phyloP scores from a whole-genome alignment of 64 coral and sea anemone genomes.

The Stichodactyla helianthus region DNA sequence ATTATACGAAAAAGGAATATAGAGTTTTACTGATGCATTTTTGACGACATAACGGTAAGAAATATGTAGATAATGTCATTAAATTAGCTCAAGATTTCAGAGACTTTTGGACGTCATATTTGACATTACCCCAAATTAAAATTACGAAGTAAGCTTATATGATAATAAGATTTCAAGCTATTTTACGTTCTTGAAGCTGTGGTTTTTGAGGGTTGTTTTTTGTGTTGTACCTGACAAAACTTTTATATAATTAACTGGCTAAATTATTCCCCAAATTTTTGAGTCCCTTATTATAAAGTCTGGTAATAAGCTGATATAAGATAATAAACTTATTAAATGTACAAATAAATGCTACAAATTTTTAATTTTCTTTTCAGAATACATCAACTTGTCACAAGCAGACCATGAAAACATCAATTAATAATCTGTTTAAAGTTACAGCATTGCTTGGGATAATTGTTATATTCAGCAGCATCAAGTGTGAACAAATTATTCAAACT shows the following conservation, averaged over 20 bases:
- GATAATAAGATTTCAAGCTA: neutral
- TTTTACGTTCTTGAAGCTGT: neutral
- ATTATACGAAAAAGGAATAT: neutral
- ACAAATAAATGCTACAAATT: neutral
- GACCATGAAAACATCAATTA: neutral
- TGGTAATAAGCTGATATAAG: too few relatives aligned
- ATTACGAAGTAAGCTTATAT: neutral
- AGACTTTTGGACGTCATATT: neutral
- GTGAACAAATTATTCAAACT: constrained; percentile 82
- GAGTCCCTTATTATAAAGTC: too few relatives aligned
- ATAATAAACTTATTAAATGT: too few relatives aligned
- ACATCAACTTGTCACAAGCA: neutral
- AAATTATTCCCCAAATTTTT: too few relatives aligned
- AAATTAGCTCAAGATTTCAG: neutral
- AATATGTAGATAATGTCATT: neutral
- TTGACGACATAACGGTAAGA: neutral
- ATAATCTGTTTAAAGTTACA: neutral
- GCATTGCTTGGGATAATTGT: neutral
- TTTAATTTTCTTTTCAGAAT: neutral
- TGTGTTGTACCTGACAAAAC: neutral
- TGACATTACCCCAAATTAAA: neutral
- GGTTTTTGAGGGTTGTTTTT: neutral
- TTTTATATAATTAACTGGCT: neutral
- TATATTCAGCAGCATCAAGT: constrained; percentile 20
- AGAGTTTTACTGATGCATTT: neutral